These are phyloP conservation scores for Zygogramma bicolorata DNA, from an alignment of 2,888 invertebrate species.

Conservation along the genomic window DNA sequence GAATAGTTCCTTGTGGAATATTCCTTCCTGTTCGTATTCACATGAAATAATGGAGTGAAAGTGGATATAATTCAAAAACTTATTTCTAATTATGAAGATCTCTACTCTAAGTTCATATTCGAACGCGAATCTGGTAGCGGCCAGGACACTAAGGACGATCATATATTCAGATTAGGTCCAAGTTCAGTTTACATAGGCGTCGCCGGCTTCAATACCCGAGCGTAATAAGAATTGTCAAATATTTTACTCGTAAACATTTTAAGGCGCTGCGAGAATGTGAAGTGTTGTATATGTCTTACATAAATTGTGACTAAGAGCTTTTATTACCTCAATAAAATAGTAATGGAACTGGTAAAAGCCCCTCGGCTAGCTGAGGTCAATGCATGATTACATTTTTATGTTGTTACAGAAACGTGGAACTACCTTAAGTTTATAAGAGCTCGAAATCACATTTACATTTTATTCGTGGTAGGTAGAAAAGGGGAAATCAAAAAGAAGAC, in stretches of 20 bases:
- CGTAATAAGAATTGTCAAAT: constrained; percentile 66
- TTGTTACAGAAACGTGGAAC: constrained; percentile 27
- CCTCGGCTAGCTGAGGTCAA: constrained; percentile 29
- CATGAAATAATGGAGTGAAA: too few species aligned
- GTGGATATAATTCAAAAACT: too few species aligned
- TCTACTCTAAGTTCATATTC: background rate
- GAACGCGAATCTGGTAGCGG: constrained; percentile 51
- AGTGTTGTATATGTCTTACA: constrained; percentile 61
- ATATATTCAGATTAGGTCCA: constrained; percentile 66
- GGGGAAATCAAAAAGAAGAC: too few species aligned
- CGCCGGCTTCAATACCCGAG: constrained; percentile 57
- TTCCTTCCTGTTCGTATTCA: too few species aligned
- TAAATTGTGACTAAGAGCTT: constrained; percentile 64
- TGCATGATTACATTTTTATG: constrained; percentile 37
- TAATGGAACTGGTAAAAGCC: constrained; percentile 20
- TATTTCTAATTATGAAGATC: background rate
- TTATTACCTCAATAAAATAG: constrained; percentile 53
- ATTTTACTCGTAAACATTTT: constrained; percentile 64
- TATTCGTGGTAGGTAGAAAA: constrained; percentile 1
- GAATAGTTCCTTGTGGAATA: too few species aligned
- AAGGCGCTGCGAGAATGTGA: constrained; percentile 59
- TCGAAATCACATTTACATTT: constrained; percentile 22
- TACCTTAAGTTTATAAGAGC: constrained; percentile 21
- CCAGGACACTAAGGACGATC: constrained; percentile 64
- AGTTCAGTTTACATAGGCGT: constrained; percentile 62